Evolutionary conservation across 64 coral and sea anemone genomes (phyloP).

Genomic region (Hydrozoanthus tunicans): DNA sequence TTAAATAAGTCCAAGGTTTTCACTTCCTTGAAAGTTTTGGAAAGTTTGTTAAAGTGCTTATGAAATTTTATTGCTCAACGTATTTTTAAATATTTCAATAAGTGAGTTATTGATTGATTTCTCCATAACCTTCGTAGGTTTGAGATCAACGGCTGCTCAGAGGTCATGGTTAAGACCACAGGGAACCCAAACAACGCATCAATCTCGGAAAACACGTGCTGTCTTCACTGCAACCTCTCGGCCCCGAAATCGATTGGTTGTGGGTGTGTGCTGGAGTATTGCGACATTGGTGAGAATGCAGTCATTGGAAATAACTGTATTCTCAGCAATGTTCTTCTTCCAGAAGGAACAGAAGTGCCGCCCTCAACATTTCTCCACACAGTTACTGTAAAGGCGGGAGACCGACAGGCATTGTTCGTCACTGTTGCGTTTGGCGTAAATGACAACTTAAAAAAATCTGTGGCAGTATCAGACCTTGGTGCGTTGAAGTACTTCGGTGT

Average conservation of each 20-base stretch:
- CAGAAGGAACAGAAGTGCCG: conserved; percentile 65
- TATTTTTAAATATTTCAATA: background rate
- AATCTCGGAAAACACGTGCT: conserved; percentile 39
- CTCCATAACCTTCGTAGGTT: conserved; percentile 9
- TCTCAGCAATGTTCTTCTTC: conserved; percentile 79
- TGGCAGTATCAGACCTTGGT: conserved; percentile 55
- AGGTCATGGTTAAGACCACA: conserved; percentile 66
- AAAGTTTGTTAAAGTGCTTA: background rate
- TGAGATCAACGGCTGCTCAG: conserved; percentile 61
- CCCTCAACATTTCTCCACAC: conserved; percentile 76
- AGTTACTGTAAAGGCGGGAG: conserved; percentile 60
- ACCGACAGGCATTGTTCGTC: conserved; percentile 65
- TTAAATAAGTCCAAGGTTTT: no score
- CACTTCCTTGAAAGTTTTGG: background rate
- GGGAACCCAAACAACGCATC: conserved; percentile 29
- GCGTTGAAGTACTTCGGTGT: conserved; percentile 71
- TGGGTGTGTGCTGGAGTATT: conserved; percentile 83
- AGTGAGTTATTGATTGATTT: background rate
- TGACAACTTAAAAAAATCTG: conserved; percentile 89
- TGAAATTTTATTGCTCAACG: no score
- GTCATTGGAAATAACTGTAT: conserved; percentile 78
- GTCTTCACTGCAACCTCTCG: conserved; percentile 70
- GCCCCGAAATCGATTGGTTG: conserved; percentile 65
- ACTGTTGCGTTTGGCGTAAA: conserved; percentile 87
- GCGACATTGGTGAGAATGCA: conserved; percentile 61